Conservation (phyloP, 2,113 vertebrate species). For the Sinosuthora webbiana region DNA sequence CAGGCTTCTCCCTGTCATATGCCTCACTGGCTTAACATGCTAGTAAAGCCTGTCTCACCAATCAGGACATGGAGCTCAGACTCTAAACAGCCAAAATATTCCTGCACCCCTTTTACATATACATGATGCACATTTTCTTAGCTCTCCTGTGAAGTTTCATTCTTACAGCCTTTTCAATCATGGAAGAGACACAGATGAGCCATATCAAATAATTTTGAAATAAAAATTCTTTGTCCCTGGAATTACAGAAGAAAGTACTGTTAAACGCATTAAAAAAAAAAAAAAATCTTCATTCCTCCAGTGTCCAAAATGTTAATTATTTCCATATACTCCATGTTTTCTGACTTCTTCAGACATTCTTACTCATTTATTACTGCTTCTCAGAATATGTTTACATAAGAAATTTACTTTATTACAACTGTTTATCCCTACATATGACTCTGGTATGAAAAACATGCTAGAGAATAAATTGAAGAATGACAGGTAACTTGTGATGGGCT, state of each 20-base stretch:
- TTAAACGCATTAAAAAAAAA: not conserved
- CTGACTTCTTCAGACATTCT: not conserved
- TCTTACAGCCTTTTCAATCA: not conserved
- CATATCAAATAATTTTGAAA: not conserved
- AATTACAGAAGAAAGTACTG: not conserved
- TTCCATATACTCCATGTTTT: not conserved
- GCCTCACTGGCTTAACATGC: not conserved
- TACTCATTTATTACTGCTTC: not conserved
- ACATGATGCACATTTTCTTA: not conserved
- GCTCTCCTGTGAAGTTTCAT: not conserved
- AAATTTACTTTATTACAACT: not conserved
- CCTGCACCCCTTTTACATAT: not conserved
- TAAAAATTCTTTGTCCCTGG: not conserved
- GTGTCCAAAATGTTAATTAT: not conserved
- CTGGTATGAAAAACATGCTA: not conserved
- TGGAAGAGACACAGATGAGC: not conserved
- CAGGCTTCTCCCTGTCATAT: not conserved
- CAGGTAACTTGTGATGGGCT: not conserved
- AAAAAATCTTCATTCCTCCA: not conserved
- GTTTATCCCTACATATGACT: not conserved
- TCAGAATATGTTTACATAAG: slow-evolving; percentile 1
- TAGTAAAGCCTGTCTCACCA: not conserved
- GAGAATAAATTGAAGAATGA: not conserved
- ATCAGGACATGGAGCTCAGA: not conserved
- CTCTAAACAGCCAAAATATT: not conserved